Percentiles rank a stretch among this genome's conserved stretches.
These are phyloP conservation scores for Parasteatoda lunata DNA, from an alignment of 2,888 invertebrate genomes.

Conservation along the genomic window DNA sequence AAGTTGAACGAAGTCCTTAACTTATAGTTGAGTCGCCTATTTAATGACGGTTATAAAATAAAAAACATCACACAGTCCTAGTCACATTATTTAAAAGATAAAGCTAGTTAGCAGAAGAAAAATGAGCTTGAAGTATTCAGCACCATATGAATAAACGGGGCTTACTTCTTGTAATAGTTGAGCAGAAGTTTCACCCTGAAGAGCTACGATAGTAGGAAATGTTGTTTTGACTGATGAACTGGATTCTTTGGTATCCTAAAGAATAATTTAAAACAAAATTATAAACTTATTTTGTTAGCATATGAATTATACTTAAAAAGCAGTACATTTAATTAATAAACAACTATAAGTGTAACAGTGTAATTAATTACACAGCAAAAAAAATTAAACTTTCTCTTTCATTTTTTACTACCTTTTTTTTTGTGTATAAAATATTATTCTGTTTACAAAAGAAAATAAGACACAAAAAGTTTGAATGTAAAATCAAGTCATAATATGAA, in stretches of 20 bases:
- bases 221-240: conserved; percentile 1
- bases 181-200: conserved; percentile 38
- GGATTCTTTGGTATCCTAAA: conserved; percentile 1
- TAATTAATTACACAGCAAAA: too few relatives aligned
- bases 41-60: neutral
- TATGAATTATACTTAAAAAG: too few relatives aligned
- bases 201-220: conserved; percentile 47
- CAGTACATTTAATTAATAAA: too few relatives aligned
- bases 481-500: too few relatives aligned
- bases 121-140: neutral
- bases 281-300: neutral
- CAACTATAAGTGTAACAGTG: too few relatives aligned
- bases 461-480: too few relatives aligned
- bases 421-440: too few relatives aligned
- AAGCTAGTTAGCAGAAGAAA: neutral
- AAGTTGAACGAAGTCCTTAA: too few relatives aligned
- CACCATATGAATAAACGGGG: neutral
- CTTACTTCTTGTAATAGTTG: conserved; percentile 50
- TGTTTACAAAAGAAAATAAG: too few relatives aligned
- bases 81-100: neutral
- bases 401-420: too few relatives aligned
- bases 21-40: too few relatives aligned
- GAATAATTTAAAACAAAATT: neutral
- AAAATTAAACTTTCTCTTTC: too few relatives aligned
- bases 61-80: neutral